These are phyloP conservation scores for Seriola aureovittata DNA, from an alignment of 2,113 vertebrate species.

Conservation along the genomic window DNA sequence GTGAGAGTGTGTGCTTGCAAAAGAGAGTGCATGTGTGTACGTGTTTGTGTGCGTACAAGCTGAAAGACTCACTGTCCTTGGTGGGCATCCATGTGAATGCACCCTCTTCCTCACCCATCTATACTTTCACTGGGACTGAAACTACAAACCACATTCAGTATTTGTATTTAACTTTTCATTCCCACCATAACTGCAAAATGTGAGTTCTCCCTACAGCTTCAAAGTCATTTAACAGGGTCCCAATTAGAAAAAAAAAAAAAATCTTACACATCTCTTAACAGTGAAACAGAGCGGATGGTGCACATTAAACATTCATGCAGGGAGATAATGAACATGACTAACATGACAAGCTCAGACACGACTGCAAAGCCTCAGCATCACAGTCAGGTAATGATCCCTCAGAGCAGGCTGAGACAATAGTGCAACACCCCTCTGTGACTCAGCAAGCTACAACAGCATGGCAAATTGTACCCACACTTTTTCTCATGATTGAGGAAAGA, in stretches of 20 bases:
- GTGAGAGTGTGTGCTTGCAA: constrained; percentile 23
- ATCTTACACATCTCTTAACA: background rate
- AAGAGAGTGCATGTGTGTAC: background rate
- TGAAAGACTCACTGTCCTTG: background rate
- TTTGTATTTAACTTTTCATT: background rate
- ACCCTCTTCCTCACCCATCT: background rate
- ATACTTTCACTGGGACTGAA: background rate
- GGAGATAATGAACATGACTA: constrained; percentile 49
- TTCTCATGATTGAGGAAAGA: constrained; percentile 24
- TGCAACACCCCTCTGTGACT: constrained; percentile 65
- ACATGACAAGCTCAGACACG: constrained; percentile 38
- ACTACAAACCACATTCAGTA: background rate
- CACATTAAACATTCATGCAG: constrained; percentile 29
- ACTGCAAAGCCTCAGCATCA: constrained; percentile 20
- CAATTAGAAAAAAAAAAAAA: background rate
- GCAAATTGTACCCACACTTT: constrained; percentile 18
- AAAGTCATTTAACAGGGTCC: background rate
- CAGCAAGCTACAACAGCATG: constrained; percentile 19
- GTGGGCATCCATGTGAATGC: constrained; percentile 25
- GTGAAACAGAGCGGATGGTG: background rate
- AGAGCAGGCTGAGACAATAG: constrained; percentile 41
- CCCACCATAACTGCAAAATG: background rate
- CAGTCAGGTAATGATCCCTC: constrained; percentile 43
- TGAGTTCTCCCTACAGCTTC: background rate
- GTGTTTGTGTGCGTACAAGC: constrained; percentile 10